Evolutionary conservation across 2,888 invertebrate genomes (phyloP).

Genomic region (Nephrotoma flavescens): DNA sequence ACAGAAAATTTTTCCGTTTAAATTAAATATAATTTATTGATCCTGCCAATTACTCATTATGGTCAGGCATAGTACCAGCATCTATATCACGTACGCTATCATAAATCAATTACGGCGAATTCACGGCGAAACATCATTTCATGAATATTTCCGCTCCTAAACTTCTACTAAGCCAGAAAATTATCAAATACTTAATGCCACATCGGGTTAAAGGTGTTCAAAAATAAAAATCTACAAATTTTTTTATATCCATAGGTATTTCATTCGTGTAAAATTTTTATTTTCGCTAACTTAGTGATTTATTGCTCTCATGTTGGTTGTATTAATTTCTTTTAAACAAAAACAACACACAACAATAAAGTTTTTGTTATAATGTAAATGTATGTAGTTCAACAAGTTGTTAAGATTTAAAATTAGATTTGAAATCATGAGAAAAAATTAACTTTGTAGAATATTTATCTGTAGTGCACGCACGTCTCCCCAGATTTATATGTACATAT

Average conservation of each 20-base stretch:
- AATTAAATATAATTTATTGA: too few relatives aligned
- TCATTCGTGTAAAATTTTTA: not conserved
- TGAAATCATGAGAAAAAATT: not conserved
- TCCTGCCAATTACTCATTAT: too few relatives aligned
- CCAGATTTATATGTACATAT: not conserved
- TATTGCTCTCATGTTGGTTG: not conserved
- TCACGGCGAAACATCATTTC: too few relatives aligned
- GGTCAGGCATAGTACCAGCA: too few relatives aligned
- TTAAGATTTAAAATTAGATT: not conserved
- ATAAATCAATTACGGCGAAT: too few relatives aligned
- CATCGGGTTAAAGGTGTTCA: not conserved
- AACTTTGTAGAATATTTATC: not conserved
- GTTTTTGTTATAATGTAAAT: not conserved
- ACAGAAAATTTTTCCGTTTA: too few relatives aligned
- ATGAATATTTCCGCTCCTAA: too few relatives aligned
- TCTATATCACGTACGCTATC: too few relatives aligned
- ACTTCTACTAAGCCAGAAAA: too few relatives aligned
- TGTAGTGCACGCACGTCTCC: not conserved
- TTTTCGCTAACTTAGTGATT: not conserved
- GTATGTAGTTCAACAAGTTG: not conserved
- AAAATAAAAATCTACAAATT: not conserved
- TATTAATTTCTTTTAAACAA: not conserved
- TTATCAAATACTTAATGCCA: not conserved
- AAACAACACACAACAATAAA: not conserved
- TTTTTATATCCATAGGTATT: not conserved